These are phyloP conservation scores for Pseudotriccus pelzelni DNA, from an alignment of 2,797 vertebrate species.

Conservation along the genomic window DNA sequence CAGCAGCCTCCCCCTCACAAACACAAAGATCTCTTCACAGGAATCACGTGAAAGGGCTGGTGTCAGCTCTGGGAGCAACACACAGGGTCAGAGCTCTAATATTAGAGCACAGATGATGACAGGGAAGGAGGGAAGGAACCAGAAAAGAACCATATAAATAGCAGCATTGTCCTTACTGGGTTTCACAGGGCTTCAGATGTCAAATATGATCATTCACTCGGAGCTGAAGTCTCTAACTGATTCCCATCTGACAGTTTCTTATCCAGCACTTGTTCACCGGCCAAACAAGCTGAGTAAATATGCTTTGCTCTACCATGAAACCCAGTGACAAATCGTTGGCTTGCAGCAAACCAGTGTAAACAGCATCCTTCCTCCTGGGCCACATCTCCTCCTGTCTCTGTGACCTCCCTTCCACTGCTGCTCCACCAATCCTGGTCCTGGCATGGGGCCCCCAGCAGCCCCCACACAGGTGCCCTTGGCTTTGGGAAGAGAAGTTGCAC, in stretches of 20 bases:
- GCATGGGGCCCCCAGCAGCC: background rate
- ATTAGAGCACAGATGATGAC: background rate
- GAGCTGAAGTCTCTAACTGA: slow-evolving; percentile 44
- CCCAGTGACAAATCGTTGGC: background rate
- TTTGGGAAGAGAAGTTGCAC: background rate
- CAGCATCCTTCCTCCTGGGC: background rate
- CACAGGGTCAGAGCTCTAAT: background rate
- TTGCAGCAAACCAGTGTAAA: slow-evolving; percentile 30
- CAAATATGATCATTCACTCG: background rate
- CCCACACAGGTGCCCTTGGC: background rate
- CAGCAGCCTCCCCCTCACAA: background rate
- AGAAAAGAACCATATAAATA: background rate
- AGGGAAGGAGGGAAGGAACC: background rate
- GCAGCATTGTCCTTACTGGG: slow-evolving; percentile 6
- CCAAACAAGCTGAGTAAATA: slow-evolving; percentile 64
- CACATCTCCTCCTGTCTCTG: background rate
- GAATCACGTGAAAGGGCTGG: background rate
- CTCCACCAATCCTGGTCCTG: background rate
- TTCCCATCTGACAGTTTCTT: slow-evolving; percentile 50
- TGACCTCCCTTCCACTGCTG: background rate
- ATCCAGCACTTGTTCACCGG: slow-evolving; percentile 18
- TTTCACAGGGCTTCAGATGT: slow-evolving; percentile 13
- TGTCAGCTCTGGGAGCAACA: background rate
- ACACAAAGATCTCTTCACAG: slow-evolving; percentile 8
- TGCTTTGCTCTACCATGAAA: slow-evolving; percentile 1